These are phyloP conservation scores for Solen grandis DNA, from an alignment of 1,140 invertebrate species.

Conservation along the genomic window DNA sequence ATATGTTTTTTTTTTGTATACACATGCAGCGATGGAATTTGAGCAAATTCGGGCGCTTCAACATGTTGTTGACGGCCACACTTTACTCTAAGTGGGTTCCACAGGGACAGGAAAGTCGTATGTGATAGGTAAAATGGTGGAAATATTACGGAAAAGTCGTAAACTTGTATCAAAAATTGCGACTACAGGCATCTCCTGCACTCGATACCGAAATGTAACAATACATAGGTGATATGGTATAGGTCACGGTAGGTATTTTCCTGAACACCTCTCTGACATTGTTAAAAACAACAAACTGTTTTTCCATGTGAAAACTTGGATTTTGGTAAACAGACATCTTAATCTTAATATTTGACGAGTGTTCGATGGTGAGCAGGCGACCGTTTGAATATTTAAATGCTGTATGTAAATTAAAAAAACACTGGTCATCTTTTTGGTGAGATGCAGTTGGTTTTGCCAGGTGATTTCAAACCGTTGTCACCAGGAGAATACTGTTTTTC, in stretches of 20 bases:
- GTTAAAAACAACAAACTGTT: neutral
- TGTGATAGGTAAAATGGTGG: neutral
- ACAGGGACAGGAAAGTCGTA: slow-evolving; percentile 29
- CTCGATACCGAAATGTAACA: slow-evolving; percentile 5
- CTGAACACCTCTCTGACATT: neutral
- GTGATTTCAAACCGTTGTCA: neutral
- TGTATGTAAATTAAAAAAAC: slow-evolving; percentile 20
- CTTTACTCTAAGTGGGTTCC: slow-evolving; percentile 18
- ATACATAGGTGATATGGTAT: slow-evolving; percentile 44
- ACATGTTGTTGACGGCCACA: slow-evolving; percentile 8
- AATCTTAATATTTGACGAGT: slow-evolving; percentile 20
- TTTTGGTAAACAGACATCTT: slow-evolving; percentile 16
- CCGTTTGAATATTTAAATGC: neutral
- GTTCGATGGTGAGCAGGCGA: slow-evolving; percentile 21
- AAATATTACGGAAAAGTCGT: neutral
- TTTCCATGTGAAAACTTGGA: neutral
- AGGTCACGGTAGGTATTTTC: slow-evolving; percentile 7
- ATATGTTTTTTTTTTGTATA: too few relatives aligned
- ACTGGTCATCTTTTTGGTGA: slow-evolving; percentile 9
- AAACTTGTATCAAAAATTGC: slow-evolving; percentile 17
- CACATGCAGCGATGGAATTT: too few relatives aligned
- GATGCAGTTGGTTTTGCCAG: slow-evolving; percentile 9
- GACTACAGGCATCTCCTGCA: slow-evolving; percentile 33
- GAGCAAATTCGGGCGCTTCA: slow-evolving; percentile 25
- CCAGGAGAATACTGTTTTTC: slow-evolving; percentile 34